A percentile compares a stretch with the other conserved stretches of the same genome.
phyloP scores from a whole-genome alignment of 2,888 invertebrate species.

The Colletes collaris region DNA sequence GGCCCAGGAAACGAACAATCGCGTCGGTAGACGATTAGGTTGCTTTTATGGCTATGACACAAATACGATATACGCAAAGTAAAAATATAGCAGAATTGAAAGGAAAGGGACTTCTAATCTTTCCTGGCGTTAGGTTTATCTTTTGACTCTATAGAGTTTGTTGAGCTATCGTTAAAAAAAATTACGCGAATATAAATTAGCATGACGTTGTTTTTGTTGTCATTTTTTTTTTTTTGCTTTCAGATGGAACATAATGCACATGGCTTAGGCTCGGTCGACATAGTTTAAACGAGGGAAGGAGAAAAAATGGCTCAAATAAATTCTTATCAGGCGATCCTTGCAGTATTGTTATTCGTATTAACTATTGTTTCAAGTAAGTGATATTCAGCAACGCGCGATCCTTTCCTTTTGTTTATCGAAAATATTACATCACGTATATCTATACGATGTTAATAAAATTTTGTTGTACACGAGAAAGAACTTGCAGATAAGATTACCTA shows the following conservation, averaged over 20 bases:
- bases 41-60: too few species aligned
- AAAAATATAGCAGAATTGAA: too few species aligned
- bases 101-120: too few species aligned
- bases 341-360: conserved; percentile 61
- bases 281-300: conserved; percentile 47
- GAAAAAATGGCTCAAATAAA: conserved; percentile 61
- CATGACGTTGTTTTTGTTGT: background rate
- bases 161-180: too few species aligned
- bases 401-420: background rate
- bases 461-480: background rate
- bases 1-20: background rate
- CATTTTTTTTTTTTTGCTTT: conserved; percentile 22
- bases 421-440: conserved; percentile 1
- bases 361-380: conserved; percentile 67
- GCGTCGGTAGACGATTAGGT: background rate
- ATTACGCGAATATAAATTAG: background rate
- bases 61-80: too few species aligned
- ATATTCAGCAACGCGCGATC: background rate
- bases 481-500: background rate
- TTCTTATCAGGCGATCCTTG: conserved; percentile 54
- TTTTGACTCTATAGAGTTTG: too few species aligned
- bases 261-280: conserved; percentile 54
- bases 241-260: conserved; percentile 65
- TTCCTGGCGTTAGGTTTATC: too few species aligned
- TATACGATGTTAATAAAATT: conserved; percentile 6